Percentiles rank a stretch among this genome's conserved stretches.
These are phyloP conservation scores for Blastobasis lacticolella DNA, from an alignment of 2,888 invertebrate species.

Conservation along the genomic window DNA sequence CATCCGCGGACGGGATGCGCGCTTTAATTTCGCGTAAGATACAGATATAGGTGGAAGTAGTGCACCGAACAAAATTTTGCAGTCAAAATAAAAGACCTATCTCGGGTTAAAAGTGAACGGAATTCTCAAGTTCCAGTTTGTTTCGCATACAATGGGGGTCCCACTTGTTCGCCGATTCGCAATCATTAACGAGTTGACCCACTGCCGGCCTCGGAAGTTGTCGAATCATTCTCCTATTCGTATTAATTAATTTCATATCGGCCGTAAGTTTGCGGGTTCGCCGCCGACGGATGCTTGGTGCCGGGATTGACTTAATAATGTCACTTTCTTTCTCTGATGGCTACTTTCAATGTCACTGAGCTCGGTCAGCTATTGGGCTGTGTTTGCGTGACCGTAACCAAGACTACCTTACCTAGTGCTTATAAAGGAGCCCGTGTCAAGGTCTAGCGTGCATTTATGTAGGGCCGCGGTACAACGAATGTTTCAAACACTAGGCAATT, in stretches of 20 bases:
- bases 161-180: conserved; percentile 62
- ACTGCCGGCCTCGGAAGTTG: conserved; percentile 42
- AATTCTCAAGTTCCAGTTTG: conserved; percentile 55
- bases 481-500: no score
- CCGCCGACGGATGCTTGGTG: conserved; percentile 40
- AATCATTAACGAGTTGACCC: conserved; percentile 66
- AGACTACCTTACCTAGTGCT: neutral
- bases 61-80: neutral
- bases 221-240: conserved; percentile 46
- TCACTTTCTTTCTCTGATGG: conserved; percentile 40
- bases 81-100: conserved; percentile 18
- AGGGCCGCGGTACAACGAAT: no score
- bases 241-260: conserved; percentile 57
- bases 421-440: conserved; percentile 24
- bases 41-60: neutral
- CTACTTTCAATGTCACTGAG: conserved; percentile 31
- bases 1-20: no score
- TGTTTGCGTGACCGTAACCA: neutral
- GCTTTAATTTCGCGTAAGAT: no score
- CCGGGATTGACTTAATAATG: conserved; percentile 39
- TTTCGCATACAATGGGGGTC: conserved; percentile 57
- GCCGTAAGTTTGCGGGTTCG: conserved; percentile 35
- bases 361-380: conserved; percentile 6
- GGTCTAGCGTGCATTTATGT: no score
- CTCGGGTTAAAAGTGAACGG: conserved; percentile 59